Base-by-base conservation (phyloP, 2,888 invertebrate genomes). In the Globia sparganii region DNA sequence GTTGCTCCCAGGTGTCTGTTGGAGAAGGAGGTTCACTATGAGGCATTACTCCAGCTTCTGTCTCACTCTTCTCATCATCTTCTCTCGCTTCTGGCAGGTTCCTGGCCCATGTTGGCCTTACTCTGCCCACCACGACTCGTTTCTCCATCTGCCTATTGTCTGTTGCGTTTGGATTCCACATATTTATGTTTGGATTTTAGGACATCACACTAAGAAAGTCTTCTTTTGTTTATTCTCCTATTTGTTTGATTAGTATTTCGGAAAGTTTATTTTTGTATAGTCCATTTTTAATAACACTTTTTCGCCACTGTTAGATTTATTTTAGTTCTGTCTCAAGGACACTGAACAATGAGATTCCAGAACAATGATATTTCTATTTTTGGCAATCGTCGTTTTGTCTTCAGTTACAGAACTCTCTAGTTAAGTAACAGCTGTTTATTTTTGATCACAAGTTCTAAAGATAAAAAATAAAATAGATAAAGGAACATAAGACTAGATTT, bases 111-210 rank as follows among this genome's bases (percentile, higher is more conserved):
- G 96, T 97, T 80, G 97, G 97, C 65, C 97, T 89, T 75, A 97
- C 97, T 82, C 96, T 93, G 81, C 97, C 97, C 75, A 97, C 97
- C 83, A 97, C 97, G 86, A 97, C 97, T 78, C 97, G 94, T 92
- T 97, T 97, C 94, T 97, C 97, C 94, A 97, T 95, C 90, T 97
- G 97, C 89, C 96, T 96, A 91, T 96, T 94, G 73, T 95, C 96
- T 90, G 94, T 92, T 85, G 94, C 91, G 86, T 95, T 95, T 77
- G 95, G 96, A 89, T 96, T 96, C 97, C 97, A 97, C 96, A 96
- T 96, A 81, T 87, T 91, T 68, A 37, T 49, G 66, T 25, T 79
- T 67, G 49, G 31, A 4, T 58, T 75, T 83, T 77, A 80, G 70
- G 40, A 34, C 72, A 82, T 81, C 49, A 79, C 70, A 79, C 70